Conservation (phyloP, 2,888 invertebrate species). For the Hirtodrosophila histrioides region DNA sequence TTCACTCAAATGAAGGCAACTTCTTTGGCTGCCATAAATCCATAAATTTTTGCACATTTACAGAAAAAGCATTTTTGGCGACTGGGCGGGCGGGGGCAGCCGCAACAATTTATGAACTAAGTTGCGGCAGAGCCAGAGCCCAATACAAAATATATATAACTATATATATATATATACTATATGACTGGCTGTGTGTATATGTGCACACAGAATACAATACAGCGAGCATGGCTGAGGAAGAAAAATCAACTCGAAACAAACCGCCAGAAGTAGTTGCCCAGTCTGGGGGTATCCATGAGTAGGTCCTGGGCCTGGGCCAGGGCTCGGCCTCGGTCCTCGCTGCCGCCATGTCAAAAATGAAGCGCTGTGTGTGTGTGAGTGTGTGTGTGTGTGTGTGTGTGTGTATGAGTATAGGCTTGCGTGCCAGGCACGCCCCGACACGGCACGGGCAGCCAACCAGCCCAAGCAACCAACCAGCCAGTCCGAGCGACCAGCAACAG, state of each 20-base stretch:
- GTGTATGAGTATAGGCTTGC: conserved; percentile 51
- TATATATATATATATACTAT: conserved; percentile 13
- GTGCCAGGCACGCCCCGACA: conserved; percentile 79
- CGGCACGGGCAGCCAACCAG: conserved; percentile 51
- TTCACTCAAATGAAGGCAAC: conserved; percentile 49
- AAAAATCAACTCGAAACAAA: conserved; percentile 53
- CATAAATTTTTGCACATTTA: conserved; percentile 48
- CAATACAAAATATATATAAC: conserved; percentile 26
- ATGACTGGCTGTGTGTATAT: conserved; percentile 19
- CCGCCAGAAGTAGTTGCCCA: conserved; percentile 76
- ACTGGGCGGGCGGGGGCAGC: conserved; percentile 11
- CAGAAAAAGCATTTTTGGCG: conserved; percentile 20
- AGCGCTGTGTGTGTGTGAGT: conserved; percentile 17
- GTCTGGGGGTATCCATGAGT: conserved; percentile 42
- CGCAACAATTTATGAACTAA: conserved; percentile 70
- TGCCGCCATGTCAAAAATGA: conserved; percentile 66
- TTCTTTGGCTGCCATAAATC: conserved; percentile 44
- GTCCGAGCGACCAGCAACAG: conserved; percentile 50
- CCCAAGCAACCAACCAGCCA: conserved; percentile 45
- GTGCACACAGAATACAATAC: no score
- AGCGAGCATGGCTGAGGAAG: conserved; percentile 8
- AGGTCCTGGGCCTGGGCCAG: conserved; percentile 19
- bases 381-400: conserved; percentile 21
- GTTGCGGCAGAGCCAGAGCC: conserved; percentile 35
- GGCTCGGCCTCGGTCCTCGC: conserved; percentile 40